phyloP scores from a whole-genome alignment of 2,888 invertebrate genomes.

The Patella pellucida region DNA sequence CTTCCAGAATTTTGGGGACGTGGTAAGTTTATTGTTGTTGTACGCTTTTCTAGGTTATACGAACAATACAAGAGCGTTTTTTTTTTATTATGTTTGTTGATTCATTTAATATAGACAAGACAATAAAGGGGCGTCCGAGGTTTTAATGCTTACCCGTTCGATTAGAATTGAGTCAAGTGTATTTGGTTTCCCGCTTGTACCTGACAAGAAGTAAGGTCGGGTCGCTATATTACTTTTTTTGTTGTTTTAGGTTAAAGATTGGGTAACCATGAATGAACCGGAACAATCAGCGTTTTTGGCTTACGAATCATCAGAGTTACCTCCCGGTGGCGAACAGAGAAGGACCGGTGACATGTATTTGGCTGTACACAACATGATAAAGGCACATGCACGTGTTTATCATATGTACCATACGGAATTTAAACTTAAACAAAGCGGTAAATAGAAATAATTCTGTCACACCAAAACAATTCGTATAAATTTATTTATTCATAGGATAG shows the following conservation, averaged over 20 bases:
- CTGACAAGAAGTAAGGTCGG: no score
- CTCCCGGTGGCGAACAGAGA: background rate
- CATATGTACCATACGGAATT: constrained; percentile 29
- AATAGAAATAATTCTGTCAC: background rate
- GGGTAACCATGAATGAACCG: constrained; percentile 84
- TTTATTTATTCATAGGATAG: no score
- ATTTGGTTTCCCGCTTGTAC: no score
- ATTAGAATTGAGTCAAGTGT: no score
- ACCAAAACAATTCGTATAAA: no score
- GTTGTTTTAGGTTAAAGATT: constrained; percentile 43
- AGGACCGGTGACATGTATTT: constrained; percentile 20
- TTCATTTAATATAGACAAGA: no score
- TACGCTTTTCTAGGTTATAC: background rate
- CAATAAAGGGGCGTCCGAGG: no score
- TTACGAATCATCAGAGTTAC: constrained; percentile 30
- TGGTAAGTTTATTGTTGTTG: constrained; percentile 46
- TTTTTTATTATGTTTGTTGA: no score
- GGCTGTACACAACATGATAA: constrained; percentile 37
- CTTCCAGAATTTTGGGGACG: constrained; percentile 68
- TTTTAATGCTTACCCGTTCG: no score
- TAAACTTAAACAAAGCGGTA: constrained; percentile 16
- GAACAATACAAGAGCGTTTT: background rate
- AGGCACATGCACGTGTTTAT: constrained; percentile 42
- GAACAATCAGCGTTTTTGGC: constrained; percentile 48
- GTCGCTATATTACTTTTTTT: background rate